These are phyloP conservation scores for Cynaeus angustus DNA, from an alignment of 2,888 invertebrate genomes.

Conservation along the genomic window DNA sequence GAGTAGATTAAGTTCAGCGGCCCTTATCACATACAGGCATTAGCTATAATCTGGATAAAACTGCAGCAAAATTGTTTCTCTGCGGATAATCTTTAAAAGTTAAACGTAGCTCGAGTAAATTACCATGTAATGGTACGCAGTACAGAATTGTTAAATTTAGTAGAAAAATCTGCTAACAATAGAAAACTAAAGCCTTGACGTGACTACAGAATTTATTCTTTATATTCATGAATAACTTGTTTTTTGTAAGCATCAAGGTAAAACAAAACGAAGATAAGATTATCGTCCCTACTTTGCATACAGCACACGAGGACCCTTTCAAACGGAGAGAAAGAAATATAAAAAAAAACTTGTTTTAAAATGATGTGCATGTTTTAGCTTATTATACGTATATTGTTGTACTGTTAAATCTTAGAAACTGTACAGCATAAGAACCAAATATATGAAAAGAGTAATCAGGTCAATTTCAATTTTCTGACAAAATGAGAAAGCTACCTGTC, in stretches of 20 bases:
- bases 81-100: background rate
- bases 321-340: conserved; percentile 2
- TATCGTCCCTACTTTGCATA: conserved; percentile 24
- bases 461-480: no score
- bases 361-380: conserved; percentile 26
- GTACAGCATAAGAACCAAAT: no score
- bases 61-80: background rate
- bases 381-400: no score
- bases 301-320: conserved; percentile 17
- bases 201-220: no score
- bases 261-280: conserved; percentile 7
- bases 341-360: conserved; percentile 17
- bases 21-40: background rate
- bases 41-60: background rate
- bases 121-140: background rate
- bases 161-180: background rate
- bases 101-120: background rate
- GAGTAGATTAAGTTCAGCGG: background rate
- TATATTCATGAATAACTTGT: no score
- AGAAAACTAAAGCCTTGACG: no score
- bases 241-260: conserved; percentile 9
- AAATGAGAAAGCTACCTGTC: no score
- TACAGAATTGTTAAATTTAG: background rate
- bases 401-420: no score
- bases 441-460: no score